Evolutionary conservation across 2,888 invertebrate genomes (phyloP).

Genomic region (Exocentrus adspersus): DNA sequence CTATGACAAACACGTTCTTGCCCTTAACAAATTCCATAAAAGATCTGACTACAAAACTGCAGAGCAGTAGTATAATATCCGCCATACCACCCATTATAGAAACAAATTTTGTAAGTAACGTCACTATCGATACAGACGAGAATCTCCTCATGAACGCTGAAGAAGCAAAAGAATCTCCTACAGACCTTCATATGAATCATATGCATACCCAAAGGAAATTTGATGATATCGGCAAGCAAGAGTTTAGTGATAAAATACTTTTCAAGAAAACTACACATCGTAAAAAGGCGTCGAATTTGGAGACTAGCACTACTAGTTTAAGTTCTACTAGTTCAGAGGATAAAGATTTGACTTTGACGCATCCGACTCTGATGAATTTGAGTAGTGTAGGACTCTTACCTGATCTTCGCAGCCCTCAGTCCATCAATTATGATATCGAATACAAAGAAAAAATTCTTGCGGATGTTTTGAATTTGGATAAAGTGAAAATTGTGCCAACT

Average conservation of each 20-base stretch:
- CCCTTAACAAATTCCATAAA: constrained; percentile 53
- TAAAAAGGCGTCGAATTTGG: constrained; percentile 59
- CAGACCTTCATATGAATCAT: constrained; percentile 63
- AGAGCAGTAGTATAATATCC: constrained; percentile 56
- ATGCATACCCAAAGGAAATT: constrained; percentile 63
- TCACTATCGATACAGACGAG: constrained; percentile 62
- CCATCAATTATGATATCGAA: constrained; percentile 76
- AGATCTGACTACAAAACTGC: constrained; percentile 58
- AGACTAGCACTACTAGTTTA: constrained; percentile 48
- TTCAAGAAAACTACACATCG: constrained; percentile 70
- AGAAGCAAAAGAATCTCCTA: constrained; percentile 79
- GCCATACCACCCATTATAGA: constrained; percentile 55
- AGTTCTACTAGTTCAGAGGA: constrained; percentile 59
- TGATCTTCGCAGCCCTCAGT: constrained; percentile 71
- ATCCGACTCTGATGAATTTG: constrained; percentile 64
- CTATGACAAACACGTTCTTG: constrained; percentile 35
- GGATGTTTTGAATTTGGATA: constrained; percentile 72
- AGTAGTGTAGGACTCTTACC: constrained; percentile 65
- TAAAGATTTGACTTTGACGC: constrained; percentile 49
- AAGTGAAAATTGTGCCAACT: constrained; percentile 46
- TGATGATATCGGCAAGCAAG: constrained; percentile 77
- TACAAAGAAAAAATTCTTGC: constrained; percentile 79
- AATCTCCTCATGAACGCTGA: constrained; percentile 71
- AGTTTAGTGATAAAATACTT: constrained; percentile 76
- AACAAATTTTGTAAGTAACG: constrained; percentile 41